A percentile compares a stretch with the other conserved stretches of the same genome.
These are phyloP conservation scores for Nomia melanderi DNA, from an alignment of 1,140 invertebrate genomes.

Conservation along the genomic window DNA sequence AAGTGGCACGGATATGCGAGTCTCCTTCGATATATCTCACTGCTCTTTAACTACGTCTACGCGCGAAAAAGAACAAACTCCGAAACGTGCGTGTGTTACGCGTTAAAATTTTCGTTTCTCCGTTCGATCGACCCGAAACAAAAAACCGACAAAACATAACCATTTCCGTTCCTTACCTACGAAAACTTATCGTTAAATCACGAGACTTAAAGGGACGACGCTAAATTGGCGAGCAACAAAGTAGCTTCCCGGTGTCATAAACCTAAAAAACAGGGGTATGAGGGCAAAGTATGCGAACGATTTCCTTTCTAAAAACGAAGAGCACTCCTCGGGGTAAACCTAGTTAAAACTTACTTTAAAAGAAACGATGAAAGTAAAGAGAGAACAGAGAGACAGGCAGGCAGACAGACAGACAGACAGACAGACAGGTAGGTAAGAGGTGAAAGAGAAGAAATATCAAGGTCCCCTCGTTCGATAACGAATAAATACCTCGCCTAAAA, in stretches of 20 bases:
- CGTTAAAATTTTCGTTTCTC: conserved; percentile 31
- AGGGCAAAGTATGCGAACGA: conserved; percentile 2
- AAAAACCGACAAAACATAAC: neutral
- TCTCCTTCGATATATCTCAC: conserved; percentile 8
- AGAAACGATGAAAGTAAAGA: too few relatives aligned
- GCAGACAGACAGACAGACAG: too few relatives aligned
- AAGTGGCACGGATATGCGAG: conserved; percentile 36
- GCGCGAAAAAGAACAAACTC: neutral
- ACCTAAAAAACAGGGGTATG: too few relatives aligned
- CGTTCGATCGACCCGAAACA: neutral
- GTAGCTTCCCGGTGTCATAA: conserved; percentile 4
- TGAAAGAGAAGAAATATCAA: neutral
- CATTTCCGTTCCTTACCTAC: neutral
- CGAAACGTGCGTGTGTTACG: neutral
- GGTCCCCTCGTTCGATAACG: neutral
- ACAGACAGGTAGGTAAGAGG: neutral
- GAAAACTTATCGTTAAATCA: neutral
- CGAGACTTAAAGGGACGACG: neutral
- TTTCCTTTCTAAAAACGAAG: conserved; percentile 4
- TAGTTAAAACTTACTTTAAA: conserved; percentile 22
- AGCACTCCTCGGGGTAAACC: neutral
- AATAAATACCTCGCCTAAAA: neutral
- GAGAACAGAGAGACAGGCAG: too few relatives aligned
- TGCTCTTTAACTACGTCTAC: conserved; percentile 34
- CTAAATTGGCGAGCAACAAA: neutral